Percentiles rank a stretch among this genome's conserved stretches.
These are phyloP conservation scores for Nemapogon koenigi DNA, from an alignment of 2,888 invertebrate genomes.

Conservation along the genomic window DNA sequence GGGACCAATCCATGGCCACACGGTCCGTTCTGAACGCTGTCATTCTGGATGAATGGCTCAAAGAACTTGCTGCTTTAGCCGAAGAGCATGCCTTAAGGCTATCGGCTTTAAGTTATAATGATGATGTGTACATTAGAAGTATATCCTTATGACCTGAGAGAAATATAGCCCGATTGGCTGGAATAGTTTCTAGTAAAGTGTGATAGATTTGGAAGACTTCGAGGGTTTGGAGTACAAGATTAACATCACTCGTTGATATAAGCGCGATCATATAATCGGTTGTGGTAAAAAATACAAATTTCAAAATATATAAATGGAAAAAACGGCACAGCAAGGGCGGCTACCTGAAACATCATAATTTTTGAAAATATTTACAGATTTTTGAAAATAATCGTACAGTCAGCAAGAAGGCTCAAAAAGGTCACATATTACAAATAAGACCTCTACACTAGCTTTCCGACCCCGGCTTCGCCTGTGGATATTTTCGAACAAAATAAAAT, in stretches of 20 bases:
- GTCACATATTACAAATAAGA: too few relatives aligned
- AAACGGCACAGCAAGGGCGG: too few relatives aligned
- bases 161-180: constrained; percentile 11
- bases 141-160: constrained; percentile 52
- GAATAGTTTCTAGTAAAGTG: too few relatives aligned
- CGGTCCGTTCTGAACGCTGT: constrained; percentile 71
- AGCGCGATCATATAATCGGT: background rate
- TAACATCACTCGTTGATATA: background rate
- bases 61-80: constrained; percentile 92
- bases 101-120: constrained; percentile 36
- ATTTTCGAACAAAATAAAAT: too few relatives aligned
- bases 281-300: background rate
- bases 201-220: background rate
- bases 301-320: background rate
- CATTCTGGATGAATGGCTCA: constrained; percentile 92
- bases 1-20: constrained; percentile 49
- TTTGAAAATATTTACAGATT: too few relatives aligned
- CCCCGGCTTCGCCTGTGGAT: too few relatives aligned
- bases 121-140: constrained; percentile 38
- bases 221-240: background rate
- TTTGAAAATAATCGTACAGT: too few relatives aligned
- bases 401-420: too few relatives aligned
- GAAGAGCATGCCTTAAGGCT: constrained; percentile 85
- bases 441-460: too few relatives aligned
- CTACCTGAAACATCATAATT: too few relatives aligned